Evolutionary conservation across 2,113 vertebrate species (phyloP).

Genomic region (Eudyptes chrysolophus): DNA sequence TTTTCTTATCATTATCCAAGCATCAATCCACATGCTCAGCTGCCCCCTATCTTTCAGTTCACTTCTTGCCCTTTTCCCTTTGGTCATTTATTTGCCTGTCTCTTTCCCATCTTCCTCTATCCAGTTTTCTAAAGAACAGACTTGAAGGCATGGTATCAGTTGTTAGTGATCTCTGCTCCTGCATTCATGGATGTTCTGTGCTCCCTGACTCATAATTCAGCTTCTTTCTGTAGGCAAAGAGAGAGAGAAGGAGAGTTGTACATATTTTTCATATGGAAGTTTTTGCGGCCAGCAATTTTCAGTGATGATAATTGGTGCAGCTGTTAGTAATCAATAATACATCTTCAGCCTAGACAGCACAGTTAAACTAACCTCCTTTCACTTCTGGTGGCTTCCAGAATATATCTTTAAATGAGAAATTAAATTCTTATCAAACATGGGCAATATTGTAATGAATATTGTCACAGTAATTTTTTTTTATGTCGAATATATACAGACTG

Average conservation of each 20-base stretch:
- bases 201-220: not conserved
- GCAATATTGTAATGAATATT: not conserved
- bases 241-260: not conserved
- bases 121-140: not conserved
- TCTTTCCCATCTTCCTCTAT: not conserved
- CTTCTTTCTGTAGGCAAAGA: not conserved
- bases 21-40: not conserved
- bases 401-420: conserved; percentile 3
- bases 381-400: not conserved
- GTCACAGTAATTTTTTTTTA: not conserved
- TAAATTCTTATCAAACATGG: not conserved
- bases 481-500: not conserved
- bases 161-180: not conserved
- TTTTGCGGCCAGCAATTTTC: not conserved
- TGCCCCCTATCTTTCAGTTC: not conserved
- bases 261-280: conserved; percentile 6
- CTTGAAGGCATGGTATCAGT: not conserved
- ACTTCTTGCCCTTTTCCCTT: not conserved
- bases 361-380: not conserved
- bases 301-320: not conserved
- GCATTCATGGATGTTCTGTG: not conserved
- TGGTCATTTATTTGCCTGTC: not conserved
- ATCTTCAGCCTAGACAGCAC: not conserved
- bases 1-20: not conserved
- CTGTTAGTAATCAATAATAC: conserved; percentile 24